Conservation (phyloP, 2,888 invertebrate genomes). For the Nineta flava region DNA sequence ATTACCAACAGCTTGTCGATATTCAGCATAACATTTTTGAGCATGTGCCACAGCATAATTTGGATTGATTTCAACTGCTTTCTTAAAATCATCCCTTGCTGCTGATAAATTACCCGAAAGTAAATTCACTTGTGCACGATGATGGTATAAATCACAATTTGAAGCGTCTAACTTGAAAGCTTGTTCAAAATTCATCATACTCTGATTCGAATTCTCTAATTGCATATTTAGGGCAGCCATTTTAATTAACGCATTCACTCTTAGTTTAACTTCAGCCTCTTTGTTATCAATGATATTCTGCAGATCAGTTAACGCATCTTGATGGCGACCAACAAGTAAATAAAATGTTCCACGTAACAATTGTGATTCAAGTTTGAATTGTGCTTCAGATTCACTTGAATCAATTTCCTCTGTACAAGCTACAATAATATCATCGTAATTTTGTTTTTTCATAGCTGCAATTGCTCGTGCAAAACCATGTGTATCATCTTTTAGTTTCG, state of each 20-base stretch:
- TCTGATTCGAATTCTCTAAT: constrained; percentile 52
- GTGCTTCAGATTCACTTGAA: constrained; percentile 38
- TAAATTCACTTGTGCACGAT: constrained; percentile 77
- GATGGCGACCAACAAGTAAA: constrained; percentile 59
- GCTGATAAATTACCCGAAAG: constrained; percentile 66
- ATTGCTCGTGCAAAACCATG: constrained; percentile 56
- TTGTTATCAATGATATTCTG: constrained; percentile 49
- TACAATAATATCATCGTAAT: constrained; percentile 62
- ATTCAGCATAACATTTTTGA: constrained; percentile 83
- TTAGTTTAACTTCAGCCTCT: constrained; percentile 42
- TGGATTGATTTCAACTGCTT: constrained; percentile 66
- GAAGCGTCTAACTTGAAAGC: constrained; percentile 64
- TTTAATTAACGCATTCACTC: constrained; percentile 77
- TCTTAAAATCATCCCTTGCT: constrained; percentile 69
- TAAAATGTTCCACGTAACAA: constrained; percentile 76
- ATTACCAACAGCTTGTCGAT: constrained; percentile 47
- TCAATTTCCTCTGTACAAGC: constrained; percentile 68
- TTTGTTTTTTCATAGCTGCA: constrained; percentile 46
- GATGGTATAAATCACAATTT: constrained; percentile 77
- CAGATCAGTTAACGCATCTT: constrained; percentile 55
- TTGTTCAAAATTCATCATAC: constrained; percentile 60
- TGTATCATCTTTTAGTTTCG: constrained; percentile 24
- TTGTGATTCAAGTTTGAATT: constrained; percentile 50
- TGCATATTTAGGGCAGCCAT: constrained; percentile 74
- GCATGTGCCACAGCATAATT: constrained; percentile 73